These are phyloP conservation scores for Eumaeus atala DNA, from an alignment of 1,140 invertebrate genomes.

Conservation along the genomic window DNA sequence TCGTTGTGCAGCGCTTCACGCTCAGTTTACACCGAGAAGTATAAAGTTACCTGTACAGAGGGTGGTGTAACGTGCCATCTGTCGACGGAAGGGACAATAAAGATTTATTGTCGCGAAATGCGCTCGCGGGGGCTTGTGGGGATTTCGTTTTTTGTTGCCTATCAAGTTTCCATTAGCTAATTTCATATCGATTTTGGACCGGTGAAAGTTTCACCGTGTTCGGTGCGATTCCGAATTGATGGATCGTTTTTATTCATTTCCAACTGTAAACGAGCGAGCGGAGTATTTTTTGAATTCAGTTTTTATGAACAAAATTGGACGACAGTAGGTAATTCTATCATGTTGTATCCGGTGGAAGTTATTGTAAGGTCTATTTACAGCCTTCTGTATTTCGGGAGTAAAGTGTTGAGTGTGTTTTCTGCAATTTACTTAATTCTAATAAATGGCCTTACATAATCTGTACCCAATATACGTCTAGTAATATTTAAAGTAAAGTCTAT, in stretches of 20 bases:
- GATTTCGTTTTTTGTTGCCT: conserved; percentile 61
- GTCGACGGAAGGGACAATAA: conserved; percentile 51
- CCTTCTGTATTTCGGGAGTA: neutral
- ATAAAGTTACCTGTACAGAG: conserved; percentile 58
- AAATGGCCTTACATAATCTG: no score
- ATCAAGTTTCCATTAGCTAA: conserved; percentile 73
- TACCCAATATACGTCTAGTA: no score
- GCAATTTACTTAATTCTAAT: no score
- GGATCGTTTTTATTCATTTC: conserved; percentile 65
- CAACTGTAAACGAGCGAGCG: conserved; percentile 48
- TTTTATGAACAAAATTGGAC: conserved; percentile 52
- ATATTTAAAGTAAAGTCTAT: no score
- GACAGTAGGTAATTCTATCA: neutral
- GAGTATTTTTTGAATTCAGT: conserved; percentile 47
- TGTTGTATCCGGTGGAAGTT: conserved; percentile 43
- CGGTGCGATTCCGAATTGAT: conserved; percentile 54
- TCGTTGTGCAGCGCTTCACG: conserved; percentile 33
- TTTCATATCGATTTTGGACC: conserved; percentile 60
- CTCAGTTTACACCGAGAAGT: conserved; percentile 23
- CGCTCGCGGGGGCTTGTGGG: conserved; percentile 51
- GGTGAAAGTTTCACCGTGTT: conserved; percentile 46
- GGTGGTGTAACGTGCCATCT: conserved; percentile 51
- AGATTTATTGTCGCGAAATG: conserved; percentile 67
- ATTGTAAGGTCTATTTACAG: conserved; percentile 33
- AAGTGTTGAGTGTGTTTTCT: no score